These are phyloP conservation scores for Drosophila rhopaloa DNA, from an alignment of 1,140 invertebrate species.

Conservation along the genomic window DNA sequence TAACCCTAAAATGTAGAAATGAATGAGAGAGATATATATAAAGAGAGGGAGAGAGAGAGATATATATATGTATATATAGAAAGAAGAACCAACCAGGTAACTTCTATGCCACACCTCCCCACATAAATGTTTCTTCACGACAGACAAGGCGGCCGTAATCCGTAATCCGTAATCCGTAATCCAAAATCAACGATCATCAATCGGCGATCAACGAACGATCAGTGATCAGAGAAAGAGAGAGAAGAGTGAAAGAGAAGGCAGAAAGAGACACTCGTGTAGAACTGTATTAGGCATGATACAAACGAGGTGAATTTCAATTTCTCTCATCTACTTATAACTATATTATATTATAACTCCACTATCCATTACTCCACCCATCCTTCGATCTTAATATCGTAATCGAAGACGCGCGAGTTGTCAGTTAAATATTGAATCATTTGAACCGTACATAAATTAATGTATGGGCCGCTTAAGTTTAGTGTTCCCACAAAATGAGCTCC, in stretches of 20 bases:
- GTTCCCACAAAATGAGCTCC: constrained; percentile 2
- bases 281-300: constrained; percentile 59
- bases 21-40: constrained; percentile 4
- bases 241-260: constrained; percentile 21
- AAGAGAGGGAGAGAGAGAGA: neutral
- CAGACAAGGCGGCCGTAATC: constrained; percentile 45
- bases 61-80: neutral
- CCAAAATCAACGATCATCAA: constrained; percentile 6
- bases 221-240: constrained; percentile 8
- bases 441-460: constrained; percentile 13
- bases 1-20: neutral
- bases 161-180: neutral
- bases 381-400: neutral
- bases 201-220: constrained; percentile 34
- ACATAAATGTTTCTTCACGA: constrained; percentile 79
- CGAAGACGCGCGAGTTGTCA: constrained; percentile 4
- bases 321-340: constrained; percentile 51
- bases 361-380: constrained; percentile 6
- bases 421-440: constrained; percentile 6
- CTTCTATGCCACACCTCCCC: constrained; percentile 67
- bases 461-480: neutral
- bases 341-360: constrained; percentile 17
- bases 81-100: constrained; percentile 70
- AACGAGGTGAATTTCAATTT: constrained; percentile 75
- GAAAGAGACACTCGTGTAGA: constrained; percentile 49